These are phyloP conservation scores for Sander lucioperca DNA, from an alignment of 2,113 vertebrate genomes.

Conservation along the genomic window DNA sequence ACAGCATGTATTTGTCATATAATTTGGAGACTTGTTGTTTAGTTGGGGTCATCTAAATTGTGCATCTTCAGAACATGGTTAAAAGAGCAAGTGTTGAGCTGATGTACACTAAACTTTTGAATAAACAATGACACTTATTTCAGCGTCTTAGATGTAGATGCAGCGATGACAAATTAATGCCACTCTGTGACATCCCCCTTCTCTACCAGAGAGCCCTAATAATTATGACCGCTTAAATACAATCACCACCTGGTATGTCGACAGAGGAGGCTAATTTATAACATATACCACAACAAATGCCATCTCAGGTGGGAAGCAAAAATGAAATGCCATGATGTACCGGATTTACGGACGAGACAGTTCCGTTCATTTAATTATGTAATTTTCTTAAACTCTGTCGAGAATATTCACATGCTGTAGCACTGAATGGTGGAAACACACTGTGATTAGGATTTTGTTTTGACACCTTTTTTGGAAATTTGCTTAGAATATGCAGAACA, in stretches of 20 bases:
- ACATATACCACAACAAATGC: conserved; percentile 49
- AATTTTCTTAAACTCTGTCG: conserved; percentile 19
- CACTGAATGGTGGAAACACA: conserved; percentile 13
- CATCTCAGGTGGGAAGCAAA: conserved; percentile 40
- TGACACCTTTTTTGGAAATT: neutral
- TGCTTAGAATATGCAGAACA: neutral
- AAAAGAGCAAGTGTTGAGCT: neutral
- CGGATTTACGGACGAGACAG: neutral
- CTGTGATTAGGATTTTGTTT: conserved; percentile 3
- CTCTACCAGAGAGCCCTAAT: conserved; percentile 18
- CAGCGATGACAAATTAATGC: neutral
- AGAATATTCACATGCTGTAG: conserved; percentile 6
- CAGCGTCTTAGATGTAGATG: neutral
- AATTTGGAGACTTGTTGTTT: neutral
- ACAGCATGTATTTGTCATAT: neutral
- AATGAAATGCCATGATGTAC: conserved; percentile 43
- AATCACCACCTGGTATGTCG: conserved; percentile 40
- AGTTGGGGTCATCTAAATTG: neutral
- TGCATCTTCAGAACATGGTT: neutral
- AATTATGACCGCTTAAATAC: conserved; percentile 11
- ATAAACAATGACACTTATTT: no score
- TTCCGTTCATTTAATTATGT: conserved; percentile 36
- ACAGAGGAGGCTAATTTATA: conserved; percentile 38
- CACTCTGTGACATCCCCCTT: neutral
- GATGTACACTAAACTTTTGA: neutral